phyloP scores from a whole-genome alignment of 2,888 invertebrate genomes.

The Ypsolopha scabrella region DNA sequence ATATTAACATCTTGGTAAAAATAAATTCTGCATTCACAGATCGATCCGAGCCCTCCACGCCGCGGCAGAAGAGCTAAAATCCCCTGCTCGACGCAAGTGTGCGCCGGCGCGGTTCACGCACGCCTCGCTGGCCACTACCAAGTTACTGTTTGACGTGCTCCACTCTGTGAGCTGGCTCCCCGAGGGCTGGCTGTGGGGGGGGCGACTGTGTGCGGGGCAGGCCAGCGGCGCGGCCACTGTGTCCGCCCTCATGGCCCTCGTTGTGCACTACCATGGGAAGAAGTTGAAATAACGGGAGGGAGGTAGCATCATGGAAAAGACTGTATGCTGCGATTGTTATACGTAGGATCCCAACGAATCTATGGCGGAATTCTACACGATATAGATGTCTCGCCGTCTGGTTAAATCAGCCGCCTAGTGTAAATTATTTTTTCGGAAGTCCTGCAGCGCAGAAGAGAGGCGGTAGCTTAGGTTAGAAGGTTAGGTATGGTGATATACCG shows the following conservation, averaged over 20 bases:
- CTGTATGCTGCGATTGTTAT: not conserved
- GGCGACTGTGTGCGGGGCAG: conserved; percentile 50
- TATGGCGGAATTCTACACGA: not conserved
- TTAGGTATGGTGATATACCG: no score
- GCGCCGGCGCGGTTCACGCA: conserved; percentile 43
- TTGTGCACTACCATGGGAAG: conserved; percentile 46
- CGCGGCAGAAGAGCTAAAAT: conserved; percentile 27
- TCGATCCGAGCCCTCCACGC: conserved; percentile 43
- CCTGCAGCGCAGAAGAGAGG: no score
- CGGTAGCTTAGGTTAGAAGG: no score
- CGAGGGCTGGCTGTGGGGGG: conserved; percentile 83
- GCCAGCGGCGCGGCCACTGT: conserved; percentile 37
- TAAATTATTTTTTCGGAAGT: no score
- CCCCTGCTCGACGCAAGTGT: conserved; percentile 31
- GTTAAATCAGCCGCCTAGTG: no score
- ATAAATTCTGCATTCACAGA: conserved; percentile 19
- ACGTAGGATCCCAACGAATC: not conserved
- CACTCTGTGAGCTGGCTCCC: conserved; percentile 88
- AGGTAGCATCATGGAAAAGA: not conserved
- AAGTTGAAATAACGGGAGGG: conserved; percentile 15
- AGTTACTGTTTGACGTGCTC: conserved; percentile 73
- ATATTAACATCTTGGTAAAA: no score
- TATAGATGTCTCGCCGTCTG: no score
- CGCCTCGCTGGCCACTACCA: conserved; percentile 42
- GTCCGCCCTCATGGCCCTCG: conserved; percentile 38